Percentiles rank a stretch among this genome's conserved stretches.
Evolutionary conservation across 2,888 invertebrate genomes (phyloP).

Genomic region (Harmothoe impar): DNA sequence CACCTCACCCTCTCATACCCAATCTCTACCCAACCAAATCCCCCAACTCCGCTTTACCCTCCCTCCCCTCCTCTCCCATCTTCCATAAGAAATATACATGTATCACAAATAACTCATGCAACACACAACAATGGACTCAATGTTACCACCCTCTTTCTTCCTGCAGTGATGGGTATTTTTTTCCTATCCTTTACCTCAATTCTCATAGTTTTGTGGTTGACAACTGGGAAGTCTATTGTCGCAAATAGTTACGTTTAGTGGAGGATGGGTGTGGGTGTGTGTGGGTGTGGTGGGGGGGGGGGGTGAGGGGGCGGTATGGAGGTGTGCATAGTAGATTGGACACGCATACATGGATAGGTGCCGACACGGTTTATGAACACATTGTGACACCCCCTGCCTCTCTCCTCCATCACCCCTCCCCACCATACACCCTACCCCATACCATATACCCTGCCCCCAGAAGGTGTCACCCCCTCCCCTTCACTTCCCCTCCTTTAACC

Average conservation of each 20-base stretch:
- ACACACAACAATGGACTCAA: neutral
- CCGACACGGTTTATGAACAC: slow-evolving; percentile 33
- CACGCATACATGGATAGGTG: neutral
- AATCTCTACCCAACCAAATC: too few species aligned
- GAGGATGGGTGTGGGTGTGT: neutral
- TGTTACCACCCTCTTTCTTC: slow-evolving; percentile 3
- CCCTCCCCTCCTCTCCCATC: neutral
- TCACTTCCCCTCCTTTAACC: neutral
- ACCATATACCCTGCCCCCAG: neutral
- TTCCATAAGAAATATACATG: neutral
- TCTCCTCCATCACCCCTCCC: neutral
- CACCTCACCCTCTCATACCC: too few species aligned
- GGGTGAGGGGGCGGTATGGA: neutral
- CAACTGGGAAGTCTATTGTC: neutral
- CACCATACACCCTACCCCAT: neutral
- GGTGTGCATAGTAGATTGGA: neutral
- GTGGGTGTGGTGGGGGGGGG: neutral
- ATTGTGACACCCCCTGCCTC: slow-evolving; percentile 22
- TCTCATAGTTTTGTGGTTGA: slow-evolving; percentile 37
- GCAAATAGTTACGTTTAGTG: slow-evolving; percentile 37
- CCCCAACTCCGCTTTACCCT: neutral
- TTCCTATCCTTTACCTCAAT: neutral
- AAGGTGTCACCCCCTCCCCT: neutral
- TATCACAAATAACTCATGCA: neutral
- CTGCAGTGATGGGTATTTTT: neutral